Percentiles rank a stretch among this genome's conserved stretches.
Evolutionary conservation across 2,888 invertebrate genomes (phyloP).

Genomic region (Scaptomyza polygonia): DNA sequence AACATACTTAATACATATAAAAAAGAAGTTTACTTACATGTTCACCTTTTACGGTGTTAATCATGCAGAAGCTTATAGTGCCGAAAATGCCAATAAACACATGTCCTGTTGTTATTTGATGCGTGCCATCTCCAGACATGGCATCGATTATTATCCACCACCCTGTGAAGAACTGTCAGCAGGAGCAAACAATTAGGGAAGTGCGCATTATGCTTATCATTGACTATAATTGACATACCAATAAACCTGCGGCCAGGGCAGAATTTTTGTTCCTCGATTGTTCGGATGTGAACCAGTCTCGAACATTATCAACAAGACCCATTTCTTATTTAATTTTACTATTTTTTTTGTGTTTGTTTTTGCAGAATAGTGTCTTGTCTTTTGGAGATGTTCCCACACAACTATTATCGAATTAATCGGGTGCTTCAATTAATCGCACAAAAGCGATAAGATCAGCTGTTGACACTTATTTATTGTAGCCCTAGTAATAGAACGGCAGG

Average conservation of each 20-base stretch:
- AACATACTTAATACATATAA: not conserved
- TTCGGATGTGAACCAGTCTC: constrained; percentile 93
- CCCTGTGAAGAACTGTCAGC: constrained; percentile 93
- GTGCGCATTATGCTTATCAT: constrained; percentile 10
- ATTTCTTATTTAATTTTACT: constrained; percentile 81
- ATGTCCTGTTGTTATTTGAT: constrained; percentile 90
- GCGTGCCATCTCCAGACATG: constrained; percentile 89
- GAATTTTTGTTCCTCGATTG: constrained; percentile 93
- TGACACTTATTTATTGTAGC: not conserved
- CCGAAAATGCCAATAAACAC: constrained; percentile 97
- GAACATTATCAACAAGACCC: constrained; percentile 91
- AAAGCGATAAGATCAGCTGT: constrained; percentile 19
- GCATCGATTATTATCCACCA: constrained; percentile 99
- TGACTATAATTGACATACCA: constrained; percentile 87
- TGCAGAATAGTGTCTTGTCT: constrained; percentile 20
- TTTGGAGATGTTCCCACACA: constrained; percentile 11
- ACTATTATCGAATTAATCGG: constrained; percentile 24
- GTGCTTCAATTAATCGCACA: not conserved
- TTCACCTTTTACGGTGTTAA: constrained; percentile 97
- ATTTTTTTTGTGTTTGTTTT: constrained; percentile 18
- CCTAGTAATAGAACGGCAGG: not conserved
- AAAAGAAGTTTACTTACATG: constrained; percentile 86
- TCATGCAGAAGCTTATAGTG: constrained; percentile 97
- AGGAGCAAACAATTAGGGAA: constrained; percentile 14
- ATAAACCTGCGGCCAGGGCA: constrained; percentile 92